Conservation (phyloP, 64 coral and sea anemone species). For the Astreopora myriophthalma region DNA sequence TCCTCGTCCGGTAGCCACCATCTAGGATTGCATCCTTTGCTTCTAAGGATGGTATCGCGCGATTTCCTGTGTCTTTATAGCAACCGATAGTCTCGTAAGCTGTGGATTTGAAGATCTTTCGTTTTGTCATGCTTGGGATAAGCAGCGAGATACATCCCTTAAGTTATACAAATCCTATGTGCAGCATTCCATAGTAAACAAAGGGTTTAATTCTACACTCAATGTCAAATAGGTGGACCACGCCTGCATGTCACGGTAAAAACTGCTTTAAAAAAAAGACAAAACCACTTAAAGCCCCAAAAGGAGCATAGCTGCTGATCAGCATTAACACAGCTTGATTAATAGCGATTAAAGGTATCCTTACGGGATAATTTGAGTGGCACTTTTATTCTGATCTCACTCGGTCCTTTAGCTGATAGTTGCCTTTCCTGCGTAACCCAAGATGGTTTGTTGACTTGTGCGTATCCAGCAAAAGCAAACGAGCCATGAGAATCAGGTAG, state of each 20-base stretch:
- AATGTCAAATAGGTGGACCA: too few relatives aligned
- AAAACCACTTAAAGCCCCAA: too few relatives aligned
- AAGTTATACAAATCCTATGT: too few relatives aligned
- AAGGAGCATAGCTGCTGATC: too few relatives aligned
- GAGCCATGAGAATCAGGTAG: background rate
- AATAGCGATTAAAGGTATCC: background rate
- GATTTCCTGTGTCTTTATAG: conserved; percentile 14
- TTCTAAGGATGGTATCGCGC: background rate
- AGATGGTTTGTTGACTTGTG: conserved; percentile 6
- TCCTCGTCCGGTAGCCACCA: background rate
- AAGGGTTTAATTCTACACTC: too few relatives aligned
- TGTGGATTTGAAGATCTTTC: background rate
- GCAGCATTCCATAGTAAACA: too few relatives aligned
- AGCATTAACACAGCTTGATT: background rate
- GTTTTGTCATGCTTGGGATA: too few relatives aligned
- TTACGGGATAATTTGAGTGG: background rate
- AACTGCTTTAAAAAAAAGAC: too few relatives aligned
- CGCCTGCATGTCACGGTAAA: too few relatives aligned
- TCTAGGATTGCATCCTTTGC: background rate
- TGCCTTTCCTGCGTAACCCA: conserved; percentile 6
- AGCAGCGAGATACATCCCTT: too few relatives aligned
- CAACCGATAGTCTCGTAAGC: conserved; percentile 37
- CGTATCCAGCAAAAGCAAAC: background rate
- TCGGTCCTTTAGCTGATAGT: conserved; percentile 8
- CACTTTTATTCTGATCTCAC: background rate